Evolutionary conservation across 2,797 vertebrate genomes (phyloP), one percentile per base, ranked within the genome.

Genomic region (Sylvia borin): DNA sequence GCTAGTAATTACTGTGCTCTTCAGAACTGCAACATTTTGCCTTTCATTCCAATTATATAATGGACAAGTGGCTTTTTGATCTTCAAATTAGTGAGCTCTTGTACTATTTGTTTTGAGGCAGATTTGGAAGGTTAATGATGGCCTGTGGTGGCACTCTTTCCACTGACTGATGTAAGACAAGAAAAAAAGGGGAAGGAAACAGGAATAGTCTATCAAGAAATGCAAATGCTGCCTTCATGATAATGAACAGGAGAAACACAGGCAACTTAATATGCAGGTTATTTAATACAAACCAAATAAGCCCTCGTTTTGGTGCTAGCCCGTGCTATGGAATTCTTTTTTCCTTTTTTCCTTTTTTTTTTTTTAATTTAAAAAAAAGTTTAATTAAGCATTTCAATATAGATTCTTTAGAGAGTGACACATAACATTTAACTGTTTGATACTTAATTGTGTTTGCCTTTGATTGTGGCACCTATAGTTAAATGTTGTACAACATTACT

Each of bases 1-100:
- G 98, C 99, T 99, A 98, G 99, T 99, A 99, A 99, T 99, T 99
- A 99, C 98, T 98, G 98, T 98, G 98, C 98, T 98, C 98, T 98
- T 99, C 99, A 99, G 99, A 99, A 99, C 98, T 97, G 98, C 98
- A 98, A 98, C 98, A 98, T 99, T 99, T 98, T 98, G 98, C 99
- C 98, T 99, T 98, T 99, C 99, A 98, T 99, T 99, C 98, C 99
- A 99, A 98, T 99, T 99, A 99, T 99, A 99, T 99, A 99, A 99
- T 98, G 98, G 99, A 99, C 99, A 99, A 99, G 99, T 99, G 99
- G 98, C 98, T 99, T 98, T 99, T 99, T 99, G 99, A 99, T 99
- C 99, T 99, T 98, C 98, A 99, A 99, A 99, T 99, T 99, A 99
- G 99, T 99, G 98, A 99, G 99, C 98, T 99, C 99, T 99, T 99